Base-by-base conservation (phyloP, 1,140 invertebrate genomes). In the Popillia japonica region DNA sequence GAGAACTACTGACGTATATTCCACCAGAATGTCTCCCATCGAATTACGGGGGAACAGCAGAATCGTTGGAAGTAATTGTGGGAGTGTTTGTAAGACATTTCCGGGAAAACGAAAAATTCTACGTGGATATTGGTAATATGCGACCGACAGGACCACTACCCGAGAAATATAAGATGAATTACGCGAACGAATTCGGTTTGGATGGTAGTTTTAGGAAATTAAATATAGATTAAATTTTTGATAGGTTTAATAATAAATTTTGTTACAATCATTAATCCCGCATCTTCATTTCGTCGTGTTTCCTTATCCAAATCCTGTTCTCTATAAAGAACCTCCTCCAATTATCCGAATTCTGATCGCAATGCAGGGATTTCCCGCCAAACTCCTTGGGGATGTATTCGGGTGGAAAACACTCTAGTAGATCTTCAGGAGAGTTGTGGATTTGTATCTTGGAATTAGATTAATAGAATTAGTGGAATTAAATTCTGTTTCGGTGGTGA, bases 21-120 rank as follows among this genome's bases (percentile, higher is more conserved):
- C 80, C 82, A 4, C 80, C 79, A 48, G 82, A 86, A 48, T 80
- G 83, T n/a, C 75, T 87, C 6, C 86, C 86, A 14, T 41, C 40
- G 20, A 84, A 87, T 17, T 85, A 84, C 79, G 86, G 85, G 0
- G 86, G 86, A 0, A 80, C 76, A 6, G 81, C 81, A 48, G 75
- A 73, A 44, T 79, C 84, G 0, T 7, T 85, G 6, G 72, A 80
- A 11, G 81, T 83, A 73, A 40, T 86, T 17, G 0, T 3, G 14
- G 48, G 14, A n/a, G 3, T 0, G 3, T 17, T 55, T 3, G 14
- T 3, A 55, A 55, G 2, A 14, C 48, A 17, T n/a, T n/a, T 17
- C 14, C 48, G 6, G 11, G 14, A 17, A 17, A 55, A 55, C 4
- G 4, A 34, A 17, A 2, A 55, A 2, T 55, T 55, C 14, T 6